Base-by-base conservation (phyloP, 2,113 vertebrate genomes). In the Isichthys henryi region DNA sequence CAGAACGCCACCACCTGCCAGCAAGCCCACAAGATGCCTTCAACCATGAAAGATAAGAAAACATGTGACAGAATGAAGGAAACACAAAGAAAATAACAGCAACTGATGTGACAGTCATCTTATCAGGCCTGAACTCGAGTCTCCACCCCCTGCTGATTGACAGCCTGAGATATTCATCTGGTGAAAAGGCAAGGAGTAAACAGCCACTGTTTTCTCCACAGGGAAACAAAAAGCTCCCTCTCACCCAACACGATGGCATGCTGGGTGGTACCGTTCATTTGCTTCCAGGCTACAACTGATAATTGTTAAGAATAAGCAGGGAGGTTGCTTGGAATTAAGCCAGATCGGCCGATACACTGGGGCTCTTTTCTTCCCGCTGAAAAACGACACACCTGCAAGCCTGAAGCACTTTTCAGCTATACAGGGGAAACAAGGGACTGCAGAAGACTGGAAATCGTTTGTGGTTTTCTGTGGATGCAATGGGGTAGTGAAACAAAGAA, bases 351-450 rank as follows among this genome's bases (percentile, higher is more conserved):
- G 0, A 77, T 89, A 58, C 53, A 9, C 23, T 62, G 53, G 13
- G 13, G 82, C 56, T 56, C 48, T 6, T 31, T 62, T 86, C 62
- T 21, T 62, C 52, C 50, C 70, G 50, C 58, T 70, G 48, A 86
- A 88, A 74, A 89, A 85, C 46, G 21, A 35, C 39, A 85, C 35
- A 89, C 50, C 50, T 89, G 52, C 77, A 46, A 39, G 77, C 49
- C 53, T 58, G 43, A 17, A 84, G 52, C 52, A 45, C 45, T 85
- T 46, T 89, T 89, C 80, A 85, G 49, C 23, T 85, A n/a, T 52
- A 58, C 35, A 56, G 88, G 88, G 43, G n/a, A 31, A 85, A 43
- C 13, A 39, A n/a, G 49, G 10, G 13, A n/a, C 43, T 45, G 4
- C 52, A 21, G 52, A 85, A 46, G 53, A 85, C 5, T 52, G n/a